phyloP scores from a whole-genome alignment of 2,113 vertebrate genomes.

The Melanostigma gelatinosum region DNA sequence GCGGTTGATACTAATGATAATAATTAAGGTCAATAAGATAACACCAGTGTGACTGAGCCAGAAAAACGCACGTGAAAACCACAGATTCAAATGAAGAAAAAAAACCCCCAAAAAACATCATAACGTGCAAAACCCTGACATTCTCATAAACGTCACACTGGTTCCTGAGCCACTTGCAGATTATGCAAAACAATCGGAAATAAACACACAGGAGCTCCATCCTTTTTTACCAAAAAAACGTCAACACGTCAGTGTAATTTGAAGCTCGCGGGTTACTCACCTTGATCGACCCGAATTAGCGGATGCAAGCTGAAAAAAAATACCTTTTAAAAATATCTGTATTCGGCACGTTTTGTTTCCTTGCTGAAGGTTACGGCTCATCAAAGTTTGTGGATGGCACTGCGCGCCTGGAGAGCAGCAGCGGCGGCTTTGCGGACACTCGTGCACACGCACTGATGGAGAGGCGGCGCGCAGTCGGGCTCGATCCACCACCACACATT shows the following conservation, averaged over 20 bases:
- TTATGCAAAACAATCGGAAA: constrained; percentile 15
- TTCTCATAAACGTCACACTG: constrained; percentile 8
- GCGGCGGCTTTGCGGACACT: constrained; percentile 61
- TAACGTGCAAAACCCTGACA: neutral
- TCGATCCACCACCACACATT: constrained; percentile 8
- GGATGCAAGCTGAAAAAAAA: neutral
- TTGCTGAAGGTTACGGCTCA: constrained; percentile 39
- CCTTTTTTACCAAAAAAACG: neutral
- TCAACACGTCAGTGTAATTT: neutral
- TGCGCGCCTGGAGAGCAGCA: constrained; percentile 58
- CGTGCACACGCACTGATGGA: constrained; percentile 61
- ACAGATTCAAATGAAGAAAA: neutral
- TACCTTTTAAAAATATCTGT: neutral
- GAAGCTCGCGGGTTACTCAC: constrained; percentile 61
- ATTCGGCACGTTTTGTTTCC: constrained; percentile 4
- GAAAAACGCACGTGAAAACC: constrained; percentile 3
- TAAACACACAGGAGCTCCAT: neutral
- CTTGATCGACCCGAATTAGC: constrained; percentile 26
- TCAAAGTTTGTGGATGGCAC: constrained; percentile 70
- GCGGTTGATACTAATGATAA: neutral
- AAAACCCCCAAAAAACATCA: neutral
- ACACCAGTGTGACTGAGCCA: neutral
- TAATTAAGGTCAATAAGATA: neutral
- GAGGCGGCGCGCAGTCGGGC: constrained; percentile 59
- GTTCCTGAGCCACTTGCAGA: constrained; percentile 18